phyloP scores from a whole-genome alignment of 2,113 vertebrate species.

The Podocnemis expansa region DNA sequence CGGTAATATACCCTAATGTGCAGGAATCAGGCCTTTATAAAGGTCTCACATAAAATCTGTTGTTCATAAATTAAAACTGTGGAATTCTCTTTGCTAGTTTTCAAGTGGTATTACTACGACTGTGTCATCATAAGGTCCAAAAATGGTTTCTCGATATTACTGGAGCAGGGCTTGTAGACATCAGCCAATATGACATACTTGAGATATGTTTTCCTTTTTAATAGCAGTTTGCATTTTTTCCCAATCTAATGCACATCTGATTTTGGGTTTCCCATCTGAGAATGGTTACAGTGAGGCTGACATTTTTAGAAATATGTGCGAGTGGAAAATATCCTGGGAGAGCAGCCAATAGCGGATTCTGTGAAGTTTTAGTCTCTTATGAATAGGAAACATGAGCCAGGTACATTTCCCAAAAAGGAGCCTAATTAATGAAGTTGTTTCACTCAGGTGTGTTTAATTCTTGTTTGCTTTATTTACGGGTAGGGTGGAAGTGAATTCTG shows the following conservation, averaged over 20 bases:
- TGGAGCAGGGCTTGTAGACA: not conserved
- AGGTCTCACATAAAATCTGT: not conserved
- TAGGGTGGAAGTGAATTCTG: not conserved
- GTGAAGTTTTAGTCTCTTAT: conserved; percentile 14
- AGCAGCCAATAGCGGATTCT: conserved; percentile 29
- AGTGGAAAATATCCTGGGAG: conserved; percentile 67
- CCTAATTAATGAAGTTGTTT: not conserved
- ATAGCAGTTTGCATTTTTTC: conserved; percentile 32
- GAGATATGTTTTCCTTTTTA: conserved; percentile 64
- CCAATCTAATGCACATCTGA: not conserved
- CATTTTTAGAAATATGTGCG: conserved; percentile 61
- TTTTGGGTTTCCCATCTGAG: conserved; percentile 49
- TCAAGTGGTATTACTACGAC: not conserved
- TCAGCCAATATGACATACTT: conserved; percentile 8
- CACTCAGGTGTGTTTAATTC: not conserved
- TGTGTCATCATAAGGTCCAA: not conserved
- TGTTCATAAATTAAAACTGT: not conserved
- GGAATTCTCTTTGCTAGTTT: not conserved
- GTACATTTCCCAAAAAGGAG: conserved; percentile 29
- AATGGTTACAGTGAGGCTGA: conserved; percentile 30
- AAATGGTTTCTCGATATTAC: not conserved
- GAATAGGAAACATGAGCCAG: conserved; percentile 6
- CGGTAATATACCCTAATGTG: not conserved
- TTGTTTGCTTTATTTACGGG: not conserved
- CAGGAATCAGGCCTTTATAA: not conserved